A percentile compares a stretch with the other conserved stretches of the same genome.
These are phyloP conservation scores for Drosophila neotestacea DNA, from an alignment of 2,888 invertebrate species.

Conservation along the genomic window DNA sequence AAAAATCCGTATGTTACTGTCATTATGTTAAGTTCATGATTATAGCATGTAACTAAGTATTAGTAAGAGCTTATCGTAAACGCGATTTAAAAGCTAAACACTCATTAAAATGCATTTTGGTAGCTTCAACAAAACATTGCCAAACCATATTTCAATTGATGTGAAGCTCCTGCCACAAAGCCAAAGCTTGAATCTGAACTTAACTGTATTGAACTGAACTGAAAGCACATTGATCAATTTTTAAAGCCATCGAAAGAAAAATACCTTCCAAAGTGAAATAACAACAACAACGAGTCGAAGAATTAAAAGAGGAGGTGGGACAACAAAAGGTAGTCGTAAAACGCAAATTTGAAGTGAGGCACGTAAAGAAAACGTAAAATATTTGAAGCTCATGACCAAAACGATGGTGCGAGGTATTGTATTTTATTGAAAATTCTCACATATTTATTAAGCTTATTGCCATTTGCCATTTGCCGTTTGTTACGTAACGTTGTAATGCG, in stretches of 20 bases:
- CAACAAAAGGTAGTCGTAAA: slow-evolving; percentile 44
- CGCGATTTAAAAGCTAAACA: slow-evolving; percentile 60
- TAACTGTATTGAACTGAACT: slow-evolving; percentile 4
- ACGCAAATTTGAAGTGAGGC: slow-evolving; percentile 53
- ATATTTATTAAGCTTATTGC: slow-evolving; percentile 54
- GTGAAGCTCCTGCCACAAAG: slow-evolving; percentile 7
- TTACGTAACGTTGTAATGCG: slow-evolving; percentile 52
- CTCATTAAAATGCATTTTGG: slow-evolving; percentile 64
- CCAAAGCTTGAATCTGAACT: neutral
- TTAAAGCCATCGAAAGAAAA: slow-evolving; percentile 33
- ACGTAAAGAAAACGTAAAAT: slow-evolving; percentile 70
- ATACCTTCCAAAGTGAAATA: slow-evolving; percentile 13
- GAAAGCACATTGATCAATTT: slow-evolving; percentile 70
- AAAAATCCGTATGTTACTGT: slow-evolving; percentile 25
- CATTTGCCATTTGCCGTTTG: slow-evolving; percentile 36
- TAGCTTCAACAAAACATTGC: slow-evolving; percentile 39
- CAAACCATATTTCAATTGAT: slow-evolving; percentile 34
- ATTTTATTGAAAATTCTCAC: slow-evolving; percentile 67
- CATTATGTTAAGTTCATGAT: slow-evolving; percentile 53
- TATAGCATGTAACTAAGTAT: slow-evolving; percentile 38
- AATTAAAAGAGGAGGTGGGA: neutral
- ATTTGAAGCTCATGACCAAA: slow-evolving; percentile 50
- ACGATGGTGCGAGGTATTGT: slow-evolving; percentile 42
- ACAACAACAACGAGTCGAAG: slow-evolving; percentile 1
- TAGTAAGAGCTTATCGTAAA: slow-evolving; percentile 57